phyloP scores from a whole-genome alignment of 2,113 vertebrate species.

The Parus major region DNA sequence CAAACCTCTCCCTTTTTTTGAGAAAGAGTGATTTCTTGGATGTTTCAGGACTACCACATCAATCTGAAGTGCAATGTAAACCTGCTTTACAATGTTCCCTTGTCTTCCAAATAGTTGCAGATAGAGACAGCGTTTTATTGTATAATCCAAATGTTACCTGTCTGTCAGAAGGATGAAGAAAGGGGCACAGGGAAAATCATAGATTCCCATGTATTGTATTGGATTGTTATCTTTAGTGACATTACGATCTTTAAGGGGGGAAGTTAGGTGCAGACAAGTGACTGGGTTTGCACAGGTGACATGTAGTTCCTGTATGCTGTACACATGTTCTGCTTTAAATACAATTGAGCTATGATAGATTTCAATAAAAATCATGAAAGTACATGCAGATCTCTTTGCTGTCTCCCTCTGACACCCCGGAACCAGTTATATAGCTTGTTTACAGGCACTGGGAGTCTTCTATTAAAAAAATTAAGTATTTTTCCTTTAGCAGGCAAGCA shows the following conservation, averaged over 20 bases:
- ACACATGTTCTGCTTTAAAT: background rate
- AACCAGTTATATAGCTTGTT: background rate
- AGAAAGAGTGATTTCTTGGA: background rate
- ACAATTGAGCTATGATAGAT: background rate
- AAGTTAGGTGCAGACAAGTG: background rate
- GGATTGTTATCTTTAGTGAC: background rate
- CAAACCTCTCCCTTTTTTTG: fast-evolving
- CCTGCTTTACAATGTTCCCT: background rate
- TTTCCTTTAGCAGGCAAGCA: background rate
- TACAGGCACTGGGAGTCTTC: background rate
- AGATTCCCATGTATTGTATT: background rate
- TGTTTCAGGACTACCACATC: background rate
- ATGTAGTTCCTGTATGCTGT: background rate
- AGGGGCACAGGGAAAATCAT: background rate
- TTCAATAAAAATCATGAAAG: background rate
- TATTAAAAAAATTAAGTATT: background rate
- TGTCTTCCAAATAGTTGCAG: background rate
- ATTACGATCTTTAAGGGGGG: background rate
- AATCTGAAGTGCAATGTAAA: background rate
- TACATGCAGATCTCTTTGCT: background rate
- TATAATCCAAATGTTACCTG: background rate
- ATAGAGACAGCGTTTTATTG: background rate
- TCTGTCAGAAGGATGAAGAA: background rate
- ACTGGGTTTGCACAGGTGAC: background rate
- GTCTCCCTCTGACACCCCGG: background rate